Evolutionary conservation across 2,797 vertebrate species (phyloP).

Genomic region (Poeciliopsis infans): DNA sequence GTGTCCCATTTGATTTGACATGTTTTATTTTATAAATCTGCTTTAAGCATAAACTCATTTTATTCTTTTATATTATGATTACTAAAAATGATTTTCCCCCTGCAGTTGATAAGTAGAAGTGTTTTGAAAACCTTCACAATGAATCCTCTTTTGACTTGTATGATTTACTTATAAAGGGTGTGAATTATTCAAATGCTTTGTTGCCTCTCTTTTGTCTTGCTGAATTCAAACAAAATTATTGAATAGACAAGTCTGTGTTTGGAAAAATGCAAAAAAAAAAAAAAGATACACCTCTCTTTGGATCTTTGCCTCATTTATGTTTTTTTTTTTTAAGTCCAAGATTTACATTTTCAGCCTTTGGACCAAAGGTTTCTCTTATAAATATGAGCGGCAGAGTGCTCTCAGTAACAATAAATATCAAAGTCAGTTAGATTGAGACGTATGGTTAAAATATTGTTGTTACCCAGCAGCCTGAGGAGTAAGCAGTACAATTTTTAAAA

Average conservation of each 20-base stretch:
- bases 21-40: not conserved
- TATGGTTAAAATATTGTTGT: not conserved
- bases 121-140: slow-evolving; percentile 2
- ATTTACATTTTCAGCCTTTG: not conserved
- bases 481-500: not conserved
- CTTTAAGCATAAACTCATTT: not conserved
- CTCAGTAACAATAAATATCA: not conserved
- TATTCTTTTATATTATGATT: not conserved
- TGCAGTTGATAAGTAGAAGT: not conserved
- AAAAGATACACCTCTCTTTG: not conserved
- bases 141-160: not conserved
- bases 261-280: not conserved
- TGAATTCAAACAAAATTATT: not conserved
- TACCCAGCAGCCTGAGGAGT: not conserved
- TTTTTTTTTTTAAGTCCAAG: not conserved
- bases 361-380: not conserved
- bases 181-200: slow-evolving; percentile 3
- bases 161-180: not conserved
- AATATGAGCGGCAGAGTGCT: not conserved
- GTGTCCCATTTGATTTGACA: not conserved
- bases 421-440: slow-evolving; percentile 1
- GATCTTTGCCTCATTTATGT: not conserved
- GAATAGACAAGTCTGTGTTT: not conserved
- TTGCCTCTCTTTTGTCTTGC: not conserved
- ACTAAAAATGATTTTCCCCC: not conserved